Conservation (phyloP, 2,888 invertebrate genomes). For the Gymnosoma rotundatum region DNA sequence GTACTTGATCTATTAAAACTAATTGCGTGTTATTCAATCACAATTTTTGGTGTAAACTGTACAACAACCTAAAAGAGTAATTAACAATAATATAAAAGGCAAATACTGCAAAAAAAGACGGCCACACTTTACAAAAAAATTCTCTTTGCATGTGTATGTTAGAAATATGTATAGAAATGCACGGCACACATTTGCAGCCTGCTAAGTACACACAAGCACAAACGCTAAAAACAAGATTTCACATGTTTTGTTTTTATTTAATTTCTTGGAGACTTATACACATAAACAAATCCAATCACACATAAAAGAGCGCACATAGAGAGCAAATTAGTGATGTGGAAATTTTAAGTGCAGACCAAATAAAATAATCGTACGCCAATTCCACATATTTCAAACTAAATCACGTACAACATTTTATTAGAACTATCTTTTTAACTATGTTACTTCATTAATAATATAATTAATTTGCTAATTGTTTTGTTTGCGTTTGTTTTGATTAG, state of each 20-base stretch:
- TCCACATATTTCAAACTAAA: neutral
- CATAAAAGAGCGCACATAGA: slow-evolving; percentile 34
- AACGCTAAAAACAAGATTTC: slow-evolving; percentile 65
- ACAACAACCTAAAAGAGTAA: slow-evolving; percentile 68
- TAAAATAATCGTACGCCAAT: slow-evolving; percentile 37
- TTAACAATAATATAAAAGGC: slow-evolving; percentile 68
- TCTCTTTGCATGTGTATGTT: slow-evolving; percentile 51
- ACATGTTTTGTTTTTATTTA: slow-evolving; percentile 68
- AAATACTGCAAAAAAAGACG: slow-evolving; percentile 67
- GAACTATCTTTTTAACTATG: neutral
- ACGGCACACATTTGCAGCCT: slow-evolving; percentile 50
- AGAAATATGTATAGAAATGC: slow-evolving; percentile 67
- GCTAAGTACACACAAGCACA: slow-evolving; percentile 34
- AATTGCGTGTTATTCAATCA: slow-evolving; percentile 71
- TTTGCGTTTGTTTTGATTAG: slow-evolving; percentile 49
- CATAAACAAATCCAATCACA: slow-evolving; percentile 28
- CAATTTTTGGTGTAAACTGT: slow-evolving; percentile 70
- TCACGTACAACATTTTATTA: neutral
- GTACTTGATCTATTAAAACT: slow-evolving; percentile 60
- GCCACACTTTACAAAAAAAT: slow-evolving; percentile 39
- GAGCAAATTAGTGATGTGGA: slow-evolving; percentile 58
- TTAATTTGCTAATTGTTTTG: neutral
- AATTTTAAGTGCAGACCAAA: slow-evolving; percentile 30
- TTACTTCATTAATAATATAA: neutral
- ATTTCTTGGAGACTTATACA: slow-evolving; percentile 60